Evolutionary conservation across 2,888 invertebrate genomes (phyloP).

Genomic region (Ypsolopha sequella): DNA sequence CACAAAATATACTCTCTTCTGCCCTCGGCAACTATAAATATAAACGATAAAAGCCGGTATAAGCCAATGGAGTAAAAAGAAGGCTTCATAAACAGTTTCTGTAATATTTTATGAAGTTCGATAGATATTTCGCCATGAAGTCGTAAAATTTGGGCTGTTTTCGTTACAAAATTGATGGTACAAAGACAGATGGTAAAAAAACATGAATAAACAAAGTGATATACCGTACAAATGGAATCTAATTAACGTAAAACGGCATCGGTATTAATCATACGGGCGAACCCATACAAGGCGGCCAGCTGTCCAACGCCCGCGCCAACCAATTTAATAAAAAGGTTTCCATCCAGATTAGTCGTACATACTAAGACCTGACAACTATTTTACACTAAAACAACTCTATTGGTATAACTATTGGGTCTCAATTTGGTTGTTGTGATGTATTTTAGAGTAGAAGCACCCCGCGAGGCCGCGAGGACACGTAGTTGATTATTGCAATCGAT

Average conservation of each 20-base stretch:
- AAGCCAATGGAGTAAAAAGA: neutral
- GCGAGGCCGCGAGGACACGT: neutral
- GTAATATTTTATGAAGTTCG: neutral
- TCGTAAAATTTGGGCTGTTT: neutral
- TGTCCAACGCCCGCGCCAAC: slow-evolving; percentile 31
- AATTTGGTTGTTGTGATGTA: neutral
- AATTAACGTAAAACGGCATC: slow-evolving; percentile 36
- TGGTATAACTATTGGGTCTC: neutral
- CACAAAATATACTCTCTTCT: slow-evolving; percentile 29
- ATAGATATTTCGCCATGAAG: neutral
- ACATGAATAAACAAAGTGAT: neutral
- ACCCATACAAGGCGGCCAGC: slow-evolving; percentile 59
- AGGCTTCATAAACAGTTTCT: neutral
- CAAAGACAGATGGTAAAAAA: neutral
- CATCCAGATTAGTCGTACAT: slow-evolving; percentile 29
- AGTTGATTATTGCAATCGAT: slow-evolving; percentile 25
- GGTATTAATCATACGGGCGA: slow-evolving; percentile 51
- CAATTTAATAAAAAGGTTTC: slow-evolving; percentile 70
- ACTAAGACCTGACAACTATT: neutral
- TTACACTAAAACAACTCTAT: neutral
- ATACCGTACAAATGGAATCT: slow-evolving; percentile 22
- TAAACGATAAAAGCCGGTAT: neutral
- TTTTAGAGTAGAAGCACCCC: slow-evolving; percentile 1
- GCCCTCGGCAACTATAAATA: neutral
- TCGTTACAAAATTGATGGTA: neutral